Evolutionary conservation across 1,140 invertebrate genomes (phyloP), one percentile per base, ranked within the genome.

Genomic region (Cepaea nemoralis): DNA sequence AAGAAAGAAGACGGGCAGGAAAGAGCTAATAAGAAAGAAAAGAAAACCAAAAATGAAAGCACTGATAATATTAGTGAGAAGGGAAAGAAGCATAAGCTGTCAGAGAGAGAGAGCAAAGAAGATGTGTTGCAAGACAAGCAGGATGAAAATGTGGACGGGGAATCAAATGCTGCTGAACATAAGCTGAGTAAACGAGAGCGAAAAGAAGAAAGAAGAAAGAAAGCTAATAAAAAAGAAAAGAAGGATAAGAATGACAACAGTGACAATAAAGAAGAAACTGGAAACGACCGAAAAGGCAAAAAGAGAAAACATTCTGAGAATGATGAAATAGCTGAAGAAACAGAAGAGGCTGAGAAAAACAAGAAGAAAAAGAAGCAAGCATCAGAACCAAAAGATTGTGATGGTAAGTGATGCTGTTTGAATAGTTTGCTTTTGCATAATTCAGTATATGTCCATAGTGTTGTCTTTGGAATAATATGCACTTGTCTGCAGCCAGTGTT

Each of bases 21-120:
- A 3, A 63, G 33, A 27, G 10, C 10, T 2, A 8, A 48, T 48
- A 48, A 48, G 45, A 48, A 48, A 48, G 19, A 19, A 48, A 48
- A 48, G 45, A 79, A 71, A 73, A 80, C 67, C 48, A 33, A 73
- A 59, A 83, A 76, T 59, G 77, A 84, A 33, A 82, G 67, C 77
- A 45, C 55, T 50, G 69, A 50, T 33, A 82, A 77, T 74, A n/a
- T n/a, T n/a, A n/a, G n/a, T n/a, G n/a, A n/a, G n/a, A n/a, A n/a
- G n/a, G 83, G 66, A 84, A 87, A 69, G 83, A 79, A 70, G 50
- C 3, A 22, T 14, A 78, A 77, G 42, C 48, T 80, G 16, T 77
- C 77, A 55, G 82, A 77, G 63, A 76, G 82, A 75, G 80, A 83
- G 77, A 75, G 33, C 55, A 81, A 48, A 66, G 66, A 40, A 50